Evolutionary conservation across 2,888 invertebrate genomes (phyloP).

Genomic region (Microctonus brassicae): DNA sequence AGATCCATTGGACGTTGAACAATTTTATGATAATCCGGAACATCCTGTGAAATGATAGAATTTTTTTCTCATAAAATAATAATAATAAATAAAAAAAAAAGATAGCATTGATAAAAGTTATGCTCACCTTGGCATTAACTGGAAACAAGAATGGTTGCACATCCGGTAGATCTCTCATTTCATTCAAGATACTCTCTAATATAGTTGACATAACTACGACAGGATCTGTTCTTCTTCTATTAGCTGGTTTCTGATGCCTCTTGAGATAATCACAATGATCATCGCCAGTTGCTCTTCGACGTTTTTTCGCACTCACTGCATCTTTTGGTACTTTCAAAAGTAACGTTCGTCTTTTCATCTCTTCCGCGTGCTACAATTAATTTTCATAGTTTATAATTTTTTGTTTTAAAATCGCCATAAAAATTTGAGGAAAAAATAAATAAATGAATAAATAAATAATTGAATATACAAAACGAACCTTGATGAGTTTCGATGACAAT

Average conservation of each 20-base stretch:
- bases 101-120: not conserved
- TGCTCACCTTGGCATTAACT: conserved; percentile 88
- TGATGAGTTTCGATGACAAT: conserved; percentile 87
- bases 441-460: conserved; percentile 14
- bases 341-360: conserved; percentile 84
- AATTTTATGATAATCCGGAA: conserved; percentile 95
- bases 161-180: conserved; percentile 92
- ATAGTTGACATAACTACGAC: conserved; percentile 94
- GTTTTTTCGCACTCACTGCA: conserved; percentile 76
- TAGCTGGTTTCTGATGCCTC: conserved; percentile 84
- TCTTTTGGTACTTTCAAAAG: conserved; percentile 84
- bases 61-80: not conserved
- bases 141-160: conserved; percentile 94
- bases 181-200: conserved; percentile 91
- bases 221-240: conserved; percentile 94
- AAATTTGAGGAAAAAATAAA: conserved; percentile 4
- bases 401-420: not conserved
- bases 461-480: conserved; percentile 71
- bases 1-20: conserved; percentile 96
- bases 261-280: conserved; percentile 92
- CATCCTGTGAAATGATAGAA: conserved; percentile 72
- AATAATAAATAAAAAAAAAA: not conserved
- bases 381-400: not conserved
- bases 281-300: conserved; percentile 77
- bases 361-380: conserved; percentile 83